phyloP scores from a whole-genome alignment of 2,888 invertebrate species.

The Achlya flavicornis region DNA sequence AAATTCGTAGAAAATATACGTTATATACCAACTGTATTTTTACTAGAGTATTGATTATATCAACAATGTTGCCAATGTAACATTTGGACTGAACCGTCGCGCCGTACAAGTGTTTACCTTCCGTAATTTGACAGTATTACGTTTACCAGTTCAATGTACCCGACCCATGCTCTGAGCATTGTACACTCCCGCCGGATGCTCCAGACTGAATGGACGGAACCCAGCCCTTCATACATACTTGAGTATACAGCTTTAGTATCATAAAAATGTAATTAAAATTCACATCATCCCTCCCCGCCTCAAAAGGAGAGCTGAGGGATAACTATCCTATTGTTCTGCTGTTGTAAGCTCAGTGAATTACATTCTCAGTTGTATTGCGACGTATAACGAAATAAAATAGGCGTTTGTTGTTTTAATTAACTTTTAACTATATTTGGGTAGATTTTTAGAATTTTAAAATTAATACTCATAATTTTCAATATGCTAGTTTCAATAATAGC shows the following conservation, averaged over 20 bases:
- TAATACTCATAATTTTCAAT: not conserved
- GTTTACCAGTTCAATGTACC: constrained; percentile 1
- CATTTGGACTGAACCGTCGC: no score
- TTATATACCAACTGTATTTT: no score
- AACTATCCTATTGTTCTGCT: constrained; percentile 67
- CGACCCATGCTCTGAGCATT: not conserved
- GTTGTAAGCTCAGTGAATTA: constrained; percentile 33
- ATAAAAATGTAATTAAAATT: constrained; percentile 82
- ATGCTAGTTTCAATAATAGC: no score
- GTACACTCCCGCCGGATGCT: constrained; percentile 52
- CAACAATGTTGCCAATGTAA: no score
- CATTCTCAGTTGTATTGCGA: constrained; percentile 43
- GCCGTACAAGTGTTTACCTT: not conserved
- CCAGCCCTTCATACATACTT: constrained; percentile 73
- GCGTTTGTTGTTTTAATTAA: constrained; percentile 5
- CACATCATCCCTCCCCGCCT: constrained; percentile 62
- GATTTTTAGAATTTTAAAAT: not conserved
- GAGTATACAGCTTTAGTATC: constrained; percentile 70
- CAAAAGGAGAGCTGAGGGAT: constrained; percentile 54
- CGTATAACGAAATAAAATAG: constrained; percentile 28
- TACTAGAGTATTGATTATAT: no score
- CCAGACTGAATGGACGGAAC: constrained; percentile 59
- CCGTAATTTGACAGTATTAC: not conserved
- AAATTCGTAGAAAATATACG: no score
- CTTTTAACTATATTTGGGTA: constrained; percentile 6